phyloP scores from a whole-genome alignment of 1,140 invertebrate species.

The Aphidius gifuensis region DNA sequence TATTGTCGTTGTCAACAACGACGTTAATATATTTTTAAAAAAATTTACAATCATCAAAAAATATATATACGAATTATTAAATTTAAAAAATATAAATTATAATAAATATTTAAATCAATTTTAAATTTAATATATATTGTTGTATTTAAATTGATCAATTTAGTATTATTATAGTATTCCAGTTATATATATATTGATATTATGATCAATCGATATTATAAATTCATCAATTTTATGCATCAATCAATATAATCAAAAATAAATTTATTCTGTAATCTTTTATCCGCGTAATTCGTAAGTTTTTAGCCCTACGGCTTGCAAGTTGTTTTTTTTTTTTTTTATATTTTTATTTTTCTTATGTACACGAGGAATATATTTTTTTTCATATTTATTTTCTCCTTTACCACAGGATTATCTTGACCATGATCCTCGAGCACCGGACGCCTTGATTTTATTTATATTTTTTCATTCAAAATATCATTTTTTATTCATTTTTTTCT shows the following conservation, averaged over 20 bases:
- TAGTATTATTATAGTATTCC: too few relatives aligned
- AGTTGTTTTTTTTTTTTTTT: not conserved
- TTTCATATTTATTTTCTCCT: conserved; percentile 11
- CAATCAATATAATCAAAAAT: conserved; percentile 18
- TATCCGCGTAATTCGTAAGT: conserved; percentile 21
- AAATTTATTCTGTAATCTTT: conserved; percentile 6
- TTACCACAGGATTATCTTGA: conserved; percentile 16
- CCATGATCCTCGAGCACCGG: conserved; percentile 6
- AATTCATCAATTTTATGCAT: conserved; percentile 22
- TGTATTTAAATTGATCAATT: too few relatives aligned
- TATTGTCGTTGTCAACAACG: too few relatives aligned
- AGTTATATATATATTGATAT: too few relatives aligned
- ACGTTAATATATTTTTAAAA: too few relatives aligned
- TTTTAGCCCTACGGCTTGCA: conserved; percentile 15
- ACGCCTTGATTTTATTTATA: conserved; percentile 5
- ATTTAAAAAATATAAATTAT: too few relatives aligned
- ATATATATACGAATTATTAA: too few relatives aligned
- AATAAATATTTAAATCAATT: too few relatives aligned
- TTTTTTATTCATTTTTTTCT: not conserved
- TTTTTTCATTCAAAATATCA: not conserved
- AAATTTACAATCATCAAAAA: too few relatives aligned
- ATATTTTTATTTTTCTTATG: conserved; percentile 5
- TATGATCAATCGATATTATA: conserved; percentile 7
- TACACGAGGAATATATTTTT: not conserved
- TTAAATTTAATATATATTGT: too few relatives aligned